These are phyloP conservation scores for Pocota personata DNA, from an alignment of 2,888 invertebrate genomes.

Conservation along the genomic window DNA sequence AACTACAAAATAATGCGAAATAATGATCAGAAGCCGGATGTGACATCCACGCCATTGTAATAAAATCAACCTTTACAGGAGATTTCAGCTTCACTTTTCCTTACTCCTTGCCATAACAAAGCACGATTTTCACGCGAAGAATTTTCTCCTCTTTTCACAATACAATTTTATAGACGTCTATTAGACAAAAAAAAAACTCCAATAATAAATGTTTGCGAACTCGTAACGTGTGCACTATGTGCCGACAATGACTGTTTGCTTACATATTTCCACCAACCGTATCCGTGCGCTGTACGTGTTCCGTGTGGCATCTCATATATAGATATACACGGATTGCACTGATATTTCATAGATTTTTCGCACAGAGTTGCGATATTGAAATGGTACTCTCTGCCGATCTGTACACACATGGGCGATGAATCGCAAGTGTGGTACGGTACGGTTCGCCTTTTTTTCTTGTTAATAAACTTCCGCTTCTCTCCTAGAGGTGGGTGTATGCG, in stretches of 20 bases:
- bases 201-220: not conserved
- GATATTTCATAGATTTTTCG: constrained; percentile 37
- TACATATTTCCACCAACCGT: constrained; percentile 1
- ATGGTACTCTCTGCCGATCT: not conserved
- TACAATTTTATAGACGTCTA: not conserved
- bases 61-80: not conserved
- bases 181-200: not conserved
- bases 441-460: constrained; percentile 27
- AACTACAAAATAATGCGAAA: not conserved
- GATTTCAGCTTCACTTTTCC: not conserved
- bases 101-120: not conserved
- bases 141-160: not conserved
- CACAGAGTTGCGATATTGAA: constrained; percentile 13
- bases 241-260: constrained; percentile 16
- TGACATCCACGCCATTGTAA: not conserved
- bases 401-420: not conserved
- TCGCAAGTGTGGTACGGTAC: constrained; percentile 3
- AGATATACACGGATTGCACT: constrained; percentile 21
- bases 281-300: constrained; percentile 6
- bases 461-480: constrained; percentile 64
- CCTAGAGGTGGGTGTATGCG: constrained; percentile 66
- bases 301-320: constrained; percentile 16
- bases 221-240: not conserved
- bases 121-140: constrained; percentile 6
- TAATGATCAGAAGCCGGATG: not conserved